Percentiles rank a stretch among this genome's conserved stretches.
phyloP scores from a whole-genome alignment of 2,888 invertebrate genomes.

The Brachypalpus laphriformis region DNA sequence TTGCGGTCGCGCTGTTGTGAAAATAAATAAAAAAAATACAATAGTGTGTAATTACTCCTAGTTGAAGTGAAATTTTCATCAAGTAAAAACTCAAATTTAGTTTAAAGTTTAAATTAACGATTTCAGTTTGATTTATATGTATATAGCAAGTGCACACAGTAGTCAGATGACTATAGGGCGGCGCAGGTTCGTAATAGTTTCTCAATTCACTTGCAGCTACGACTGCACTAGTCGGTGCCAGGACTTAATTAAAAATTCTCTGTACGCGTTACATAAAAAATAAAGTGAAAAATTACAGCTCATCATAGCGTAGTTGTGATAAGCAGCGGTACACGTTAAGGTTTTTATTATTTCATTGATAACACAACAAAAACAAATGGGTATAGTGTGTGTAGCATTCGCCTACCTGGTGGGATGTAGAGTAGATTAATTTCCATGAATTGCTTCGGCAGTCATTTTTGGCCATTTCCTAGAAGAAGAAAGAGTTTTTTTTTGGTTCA shows the following conservation, averaged over 20 bases:
- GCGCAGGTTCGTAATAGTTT: slow-evolving; percentile 44
- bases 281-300: slow-evolving; percentile 40
- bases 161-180: slow-evolving; percentile 26
- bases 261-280: slow-evolving; percentile 61
- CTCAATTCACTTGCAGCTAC: neutral
- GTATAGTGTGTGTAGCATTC: neutral
- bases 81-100: neutral
- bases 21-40: slow-evolving; percentile 33
- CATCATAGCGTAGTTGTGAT: slow-evolving; percentile 54
- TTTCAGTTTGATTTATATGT: neutral
- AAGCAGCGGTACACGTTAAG: slow-evolving; percentile 55
- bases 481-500: slow-evolving; percentile 24
- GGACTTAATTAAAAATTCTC: slow-evolving; percentile 26
- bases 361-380: slow-evolving; percentile 46
- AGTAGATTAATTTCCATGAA: slow-evolving; percentile 7
- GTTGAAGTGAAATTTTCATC: slow-evolving; percentile 21
- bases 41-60: slow-evolving; percentile 23
- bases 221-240: slow-evolving; percentile 38
- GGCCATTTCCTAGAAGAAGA: slow-evolving; percentile 19
- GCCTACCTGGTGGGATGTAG: slow-evolving; percentile 2
- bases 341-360: slow-evolving; percentile 59
- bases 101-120: neutral
- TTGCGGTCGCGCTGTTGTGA: slow-evolving; percentile 45
- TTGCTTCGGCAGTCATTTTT: neutral
- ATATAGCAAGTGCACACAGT: neutral